Conservation (phyloP, 2,113 vertebrate genomes). For the Piprites chloris region DNA sequence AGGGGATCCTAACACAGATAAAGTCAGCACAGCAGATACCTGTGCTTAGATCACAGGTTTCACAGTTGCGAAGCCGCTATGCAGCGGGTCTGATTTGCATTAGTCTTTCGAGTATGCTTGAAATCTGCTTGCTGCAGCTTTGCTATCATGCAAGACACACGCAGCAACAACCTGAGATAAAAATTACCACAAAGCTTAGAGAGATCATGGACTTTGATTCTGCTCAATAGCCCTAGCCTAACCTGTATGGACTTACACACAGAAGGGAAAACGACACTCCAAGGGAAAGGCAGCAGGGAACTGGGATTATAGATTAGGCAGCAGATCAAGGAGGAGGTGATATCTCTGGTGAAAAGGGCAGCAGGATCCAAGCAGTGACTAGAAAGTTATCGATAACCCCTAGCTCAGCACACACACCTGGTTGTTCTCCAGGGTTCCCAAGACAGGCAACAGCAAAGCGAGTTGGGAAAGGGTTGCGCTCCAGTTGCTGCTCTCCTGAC, state of each 20-base stretch:
- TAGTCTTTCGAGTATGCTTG: not conserved
- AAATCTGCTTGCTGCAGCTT: not conserved
- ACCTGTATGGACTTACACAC: not conserved
- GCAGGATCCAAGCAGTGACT: not conserved
- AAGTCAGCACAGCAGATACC: not conserved
- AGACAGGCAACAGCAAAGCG: not conserved
- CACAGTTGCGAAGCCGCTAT: not conserved
- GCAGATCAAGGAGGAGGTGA: not conserved
- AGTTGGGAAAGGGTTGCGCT: rapidly evolving
- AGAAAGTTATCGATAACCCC: not conserved
- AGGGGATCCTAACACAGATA: not conserved
- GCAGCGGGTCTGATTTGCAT: not conserved
- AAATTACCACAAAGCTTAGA: not conserved
- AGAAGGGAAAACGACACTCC: rapidly evolving
- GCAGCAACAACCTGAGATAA: not conserved
- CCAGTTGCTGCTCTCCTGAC: not conserved
- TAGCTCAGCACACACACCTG: not conserved
- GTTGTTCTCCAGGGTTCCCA: rapidly evolving
- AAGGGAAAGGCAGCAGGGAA: not conserved
- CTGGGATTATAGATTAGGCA: not conserved
- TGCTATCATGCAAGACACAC: not conserved
- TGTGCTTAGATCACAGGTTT: not conserved
- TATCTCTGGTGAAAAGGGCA: not conserved
- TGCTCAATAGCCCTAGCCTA: not conserved
- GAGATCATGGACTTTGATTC: not conserved